Evolutionary conservation across 2,888 invertebrate genomes (phyloP), one percentile per base, ranked within the genome.

Genomic region (Axea sp.): DNA sequence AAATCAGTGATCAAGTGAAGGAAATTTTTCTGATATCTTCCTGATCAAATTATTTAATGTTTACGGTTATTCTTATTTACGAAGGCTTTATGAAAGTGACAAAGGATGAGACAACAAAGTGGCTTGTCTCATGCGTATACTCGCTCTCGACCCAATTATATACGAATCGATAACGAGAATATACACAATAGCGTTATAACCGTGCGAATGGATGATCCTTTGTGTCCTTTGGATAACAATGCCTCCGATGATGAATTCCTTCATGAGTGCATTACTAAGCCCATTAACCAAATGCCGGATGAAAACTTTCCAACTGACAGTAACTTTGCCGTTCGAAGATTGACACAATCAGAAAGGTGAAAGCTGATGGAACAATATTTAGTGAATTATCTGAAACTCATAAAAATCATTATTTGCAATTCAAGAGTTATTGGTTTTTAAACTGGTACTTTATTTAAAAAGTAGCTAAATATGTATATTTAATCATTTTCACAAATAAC

Each of bases 281-380:
- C 55, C 59, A 55, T 65, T 45, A 77, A 81, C 11, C 79, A 81
- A 51, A 75, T 62, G 9, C 64, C 76, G 15, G 67, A 64, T 12
- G 75, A 79, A 28, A 22, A 67, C 19, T 39, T 31, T 3, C n/a
- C 37, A n/a, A 51, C 39, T 62, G 71, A 78, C 39, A n/a, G 31
- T 19, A 26, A 6, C 19, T 57, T 64, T 14, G 12, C 31, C 53
- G 35, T 62, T 35, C 64, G 68, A 37, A 79, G 82, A 30, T 82
- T 84, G 33, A 83, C 84, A 12, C 82, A 82, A 59, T 86, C 86
- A 11, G 86, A 86, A 80, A 87, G 86, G 86, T 87, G 64, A 64
- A 47, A 9, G 9, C 8, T 11, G 6, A 8, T 41, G n/a, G n/a
- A 15, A 24, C n/a, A n/a, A n/a, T n/a, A n/a, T n/a, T n/a, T n/a